Evolutionary conservation across 2,797 vertebrate genomes (phyloP).

Genomic region (Mastacembelus armatus): DNA sequence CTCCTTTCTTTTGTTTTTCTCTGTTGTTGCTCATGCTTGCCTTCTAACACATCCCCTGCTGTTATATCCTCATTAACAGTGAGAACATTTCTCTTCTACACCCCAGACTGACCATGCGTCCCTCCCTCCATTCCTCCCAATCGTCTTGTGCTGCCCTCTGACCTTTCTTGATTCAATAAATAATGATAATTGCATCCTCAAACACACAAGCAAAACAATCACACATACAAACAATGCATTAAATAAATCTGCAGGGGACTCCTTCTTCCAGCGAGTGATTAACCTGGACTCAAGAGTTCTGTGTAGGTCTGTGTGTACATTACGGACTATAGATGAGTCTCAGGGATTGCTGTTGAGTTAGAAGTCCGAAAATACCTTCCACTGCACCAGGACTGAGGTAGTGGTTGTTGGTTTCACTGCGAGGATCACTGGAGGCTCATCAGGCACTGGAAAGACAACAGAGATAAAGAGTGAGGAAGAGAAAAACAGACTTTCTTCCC

Average conservation of each 20-base stretch:
- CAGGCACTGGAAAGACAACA: constrained; percentile 86
- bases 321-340: constrained; percentile 1
- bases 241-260: background rate
- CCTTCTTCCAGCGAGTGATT: constrained; percentile 32
- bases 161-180: constrained; percentile 55
- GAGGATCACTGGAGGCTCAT: constrained; percentile 89
- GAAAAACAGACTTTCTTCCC: background rate
- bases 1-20: constrained; percentile 1
- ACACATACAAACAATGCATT: background rate
- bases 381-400: constrained; percentile 94
- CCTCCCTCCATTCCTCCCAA: constrained; percentile 18
- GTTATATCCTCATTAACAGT: constrained; percentile 52
- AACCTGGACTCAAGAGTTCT: constrained; percentile 16
- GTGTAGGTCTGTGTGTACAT: constrained; percentile 23
- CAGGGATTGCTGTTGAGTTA: constrained; percentile 16
- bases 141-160: constrained; percentile 44
- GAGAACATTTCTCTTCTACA: constrained; percentile 33
- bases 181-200: constrained; percentile 46
- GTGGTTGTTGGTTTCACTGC: constrained; percentile 92
- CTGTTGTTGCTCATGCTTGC: constrained; percentile 29
- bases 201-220: background rate
- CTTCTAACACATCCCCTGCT: constrained; percentile 44
- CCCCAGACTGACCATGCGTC: constrained; percentile 26
- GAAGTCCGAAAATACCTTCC: constrained; percentile 87
- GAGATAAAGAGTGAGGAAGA: constrained; percentile 1